Evolutionary conservation across 2,797 vertebrate genomes (phyloP).

Genomic region (Sternotherus odoratus): DNA sequence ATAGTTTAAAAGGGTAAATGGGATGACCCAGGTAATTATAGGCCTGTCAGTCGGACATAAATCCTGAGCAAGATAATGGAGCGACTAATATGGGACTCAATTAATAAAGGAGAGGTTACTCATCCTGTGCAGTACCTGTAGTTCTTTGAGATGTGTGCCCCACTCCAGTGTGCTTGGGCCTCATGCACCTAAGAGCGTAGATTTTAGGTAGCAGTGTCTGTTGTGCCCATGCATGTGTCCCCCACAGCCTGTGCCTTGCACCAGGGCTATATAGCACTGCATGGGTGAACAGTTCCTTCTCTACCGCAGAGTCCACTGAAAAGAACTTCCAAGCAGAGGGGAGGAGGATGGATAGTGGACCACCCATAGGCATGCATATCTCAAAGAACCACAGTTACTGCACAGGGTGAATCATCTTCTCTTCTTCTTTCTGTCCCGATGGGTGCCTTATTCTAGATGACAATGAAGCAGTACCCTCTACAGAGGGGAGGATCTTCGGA

Average conservation of each 20-base stretch:
- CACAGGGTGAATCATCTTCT: background rate
- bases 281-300: background rate
- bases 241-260: background rate
- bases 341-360: background rate
- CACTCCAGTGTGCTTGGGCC: background rate
- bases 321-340: background rate
- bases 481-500: background rate
- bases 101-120: background rate
- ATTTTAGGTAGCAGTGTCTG: background rate
- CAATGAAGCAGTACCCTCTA: background rate
- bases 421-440: background rate
- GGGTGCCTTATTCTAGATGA: background rate
- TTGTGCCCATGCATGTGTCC: background rate
- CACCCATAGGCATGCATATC: background rate
- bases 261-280: background rate
- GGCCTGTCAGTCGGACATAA: background rate
- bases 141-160: background rate
- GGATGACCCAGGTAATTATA: background rate
- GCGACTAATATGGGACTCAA: background rate
- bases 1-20: background rate
- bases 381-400: background rate
- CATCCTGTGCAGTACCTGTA: background rate
- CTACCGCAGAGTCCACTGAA: background rate
- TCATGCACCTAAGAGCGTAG: background rate
- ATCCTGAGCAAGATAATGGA: background rate